Conservation (phyloP, 2,888 invertebrate genomes). For the Aphidoletes aphidimyza region DNA sequence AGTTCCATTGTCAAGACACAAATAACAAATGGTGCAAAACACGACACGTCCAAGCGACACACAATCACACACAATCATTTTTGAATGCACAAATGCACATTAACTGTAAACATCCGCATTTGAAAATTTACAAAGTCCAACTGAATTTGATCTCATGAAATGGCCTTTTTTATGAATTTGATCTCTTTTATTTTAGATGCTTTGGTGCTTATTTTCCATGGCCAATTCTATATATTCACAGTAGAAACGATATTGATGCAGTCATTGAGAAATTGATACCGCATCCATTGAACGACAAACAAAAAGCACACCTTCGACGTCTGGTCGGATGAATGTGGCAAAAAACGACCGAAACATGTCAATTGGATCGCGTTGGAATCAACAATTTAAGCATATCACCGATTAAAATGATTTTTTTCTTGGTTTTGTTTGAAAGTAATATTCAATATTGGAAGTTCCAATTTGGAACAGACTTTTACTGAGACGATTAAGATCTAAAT, state of each 20-base stretch:
- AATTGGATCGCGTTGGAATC: no score
- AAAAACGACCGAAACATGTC: no score
- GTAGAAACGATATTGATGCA: not conserved
- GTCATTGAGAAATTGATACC: not conserved
- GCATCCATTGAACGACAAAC: not conserved
- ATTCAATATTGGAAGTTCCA: no score
- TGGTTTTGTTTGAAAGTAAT: no score
- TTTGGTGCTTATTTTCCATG: not conserved
- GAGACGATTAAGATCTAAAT: no score
- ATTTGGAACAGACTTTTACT: no score
- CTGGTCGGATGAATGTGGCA: not conserved
- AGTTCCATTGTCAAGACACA: not conserved
- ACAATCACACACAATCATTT: not conserved
- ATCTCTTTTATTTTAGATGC: not conserved
- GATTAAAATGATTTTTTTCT: no score
- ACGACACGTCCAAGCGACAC: not conserved
- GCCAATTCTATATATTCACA: conserved; percentile 13
- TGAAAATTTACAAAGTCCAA: not conserved
- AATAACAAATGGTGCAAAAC: conserved; percentile 1
- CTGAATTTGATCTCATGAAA: no score
- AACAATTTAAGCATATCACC: no score
- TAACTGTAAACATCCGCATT: not conserved
- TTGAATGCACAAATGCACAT: not conserved
- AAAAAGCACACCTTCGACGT: conserved; percentile 15
- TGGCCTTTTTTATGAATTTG: not conserved